Evolutionary conservation across 1,140 invertebrate genomes (phyloP).

Genomic region (Bathynomus jamesi): DNA sequence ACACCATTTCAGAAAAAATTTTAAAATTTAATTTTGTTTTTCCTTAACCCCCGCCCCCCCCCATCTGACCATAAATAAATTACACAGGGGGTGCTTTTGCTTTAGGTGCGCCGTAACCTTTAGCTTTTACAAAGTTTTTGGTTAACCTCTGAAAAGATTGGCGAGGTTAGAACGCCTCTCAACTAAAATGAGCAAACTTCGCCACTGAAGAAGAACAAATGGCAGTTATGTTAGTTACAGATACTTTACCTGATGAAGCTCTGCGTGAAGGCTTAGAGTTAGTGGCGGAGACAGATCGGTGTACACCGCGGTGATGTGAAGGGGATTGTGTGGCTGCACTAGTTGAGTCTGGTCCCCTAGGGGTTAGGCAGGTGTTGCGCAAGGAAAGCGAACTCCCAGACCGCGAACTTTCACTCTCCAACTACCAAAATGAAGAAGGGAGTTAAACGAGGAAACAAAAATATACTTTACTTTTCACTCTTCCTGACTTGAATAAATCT

Average conservation of each 20-base stretch:
- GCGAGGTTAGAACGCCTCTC: too few relatives aligned
- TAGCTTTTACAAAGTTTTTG: too few relatives aligned
- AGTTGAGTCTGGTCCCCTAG: constrained; percentile 48
- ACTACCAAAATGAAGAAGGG: constrained; percentile 51
- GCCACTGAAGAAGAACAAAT: neutral
- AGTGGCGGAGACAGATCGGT: constrained; percentile 77
- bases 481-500: too few relatives aligned
- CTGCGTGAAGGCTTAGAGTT: constrained; percentile 66
- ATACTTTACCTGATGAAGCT: constrained; percentile 50
- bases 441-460: neutral
- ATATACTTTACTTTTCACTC: neutral
- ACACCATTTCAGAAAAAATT: too few relatives aligned
- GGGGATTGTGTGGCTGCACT: constrained; percentile 62
- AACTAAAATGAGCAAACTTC: too few relatives aligned
- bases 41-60: too few relatives aligned
- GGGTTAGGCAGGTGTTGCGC: constrained; percentile 66
- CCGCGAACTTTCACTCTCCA: constrained; percentile 88
- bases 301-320: constrained; percentile 70
- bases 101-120: too few relatives aligned
- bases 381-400: constrained; percentile 90
- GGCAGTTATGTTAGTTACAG: neutral
- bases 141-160: too few relatives aligned
- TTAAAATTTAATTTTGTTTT: too few relatives aligned
- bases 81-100: too few relatives aligned
- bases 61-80: too few relatives aligned